Percentiles rank a stretch among this genome's conserved stretches.
These are phyloP conservation scores for Lepus timidus DNA, from an alignment of 2,113 vertebrate species.

Conservation along the genomic window DNA sequence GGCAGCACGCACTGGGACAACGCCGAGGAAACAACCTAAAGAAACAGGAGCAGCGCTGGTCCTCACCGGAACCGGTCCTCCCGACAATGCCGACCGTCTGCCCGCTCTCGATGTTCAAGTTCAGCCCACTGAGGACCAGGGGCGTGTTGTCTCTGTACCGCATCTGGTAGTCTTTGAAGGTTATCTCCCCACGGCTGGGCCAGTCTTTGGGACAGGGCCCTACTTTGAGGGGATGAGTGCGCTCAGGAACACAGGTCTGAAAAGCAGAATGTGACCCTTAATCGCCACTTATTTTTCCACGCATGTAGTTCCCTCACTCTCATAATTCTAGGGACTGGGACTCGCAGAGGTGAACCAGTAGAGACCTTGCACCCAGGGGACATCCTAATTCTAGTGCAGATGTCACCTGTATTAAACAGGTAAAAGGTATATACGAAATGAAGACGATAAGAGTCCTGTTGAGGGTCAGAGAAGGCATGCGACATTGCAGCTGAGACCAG, in stretches of 20 bases:
- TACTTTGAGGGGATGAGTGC: constrained; percentile 75
- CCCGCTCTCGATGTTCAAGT: constrained; percentile 84
- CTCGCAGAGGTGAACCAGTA: background rate
- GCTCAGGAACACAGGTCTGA: constrained; percentile 88
- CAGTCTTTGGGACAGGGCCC: constrained; percentile 85
- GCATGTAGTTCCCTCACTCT: background rate
- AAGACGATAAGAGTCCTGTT: background rate
- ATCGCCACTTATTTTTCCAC: background rate
- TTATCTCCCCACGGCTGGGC: constrained; percentile 88
- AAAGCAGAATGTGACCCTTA: background rate
- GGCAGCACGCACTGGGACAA: background rate
- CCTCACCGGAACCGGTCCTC: constrained; percentile 89
- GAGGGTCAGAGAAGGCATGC: no score
- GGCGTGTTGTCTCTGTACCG: constrained; percentile 90
- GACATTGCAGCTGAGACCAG: background rate
- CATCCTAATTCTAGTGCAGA: background rate
- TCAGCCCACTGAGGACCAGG: constrained; percentile 87
- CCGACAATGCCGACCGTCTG: constrained; percentile 92
- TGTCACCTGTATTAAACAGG: background rate
- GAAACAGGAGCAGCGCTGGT: background rate
- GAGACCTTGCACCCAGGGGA: background rate
- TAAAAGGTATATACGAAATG: background rate
- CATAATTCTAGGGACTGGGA: background rate
- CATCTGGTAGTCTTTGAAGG: constrained; percentile 90
- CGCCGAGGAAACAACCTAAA: background rate